These are phyloP conservation scores for Sebastes cheni DNA, from an alignment of 2,797 vertebrate genomes.

Conservation along the genomic window DNA sequence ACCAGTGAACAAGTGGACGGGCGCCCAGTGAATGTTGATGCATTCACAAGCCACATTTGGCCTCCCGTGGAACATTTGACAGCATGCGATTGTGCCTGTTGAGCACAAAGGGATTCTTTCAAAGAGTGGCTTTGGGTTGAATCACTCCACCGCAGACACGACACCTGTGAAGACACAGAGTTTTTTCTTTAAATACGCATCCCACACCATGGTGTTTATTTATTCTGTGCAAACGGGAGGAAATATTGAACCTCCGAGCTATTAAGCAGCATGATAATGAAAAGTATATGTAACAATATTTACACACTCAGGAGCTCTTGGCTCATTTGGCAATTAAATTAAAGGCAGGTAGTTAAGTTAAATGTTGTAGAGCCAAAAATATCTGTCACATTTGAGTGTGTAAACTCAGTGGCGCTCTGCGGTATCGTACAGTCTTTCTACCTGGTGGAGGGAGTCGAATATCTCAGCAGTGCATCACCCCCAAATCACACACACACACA, in stretches of 20 bases:
- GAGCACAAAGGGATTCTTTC: slow-evolving; percentile 47
- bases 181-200: slow-evolving; percentile 1
- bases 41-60: slow-evolving; percentile 47
- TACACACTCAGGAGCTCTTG: slow-evolving; percentile 47
- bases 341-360: slow-evolving; percentile 71
- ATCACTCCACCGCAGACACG: slow-evolving; percentile 33
- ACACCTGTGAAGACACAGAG: slow-evolving; percentile 8
- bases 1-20: slow-evolving; percentile 51
- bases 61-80: slow-evolving; percentile 63
- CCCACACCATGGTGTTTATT: slow-evolving; percentile 7
- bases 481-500: background rate
- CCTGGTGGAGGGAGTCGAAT: slow-evolving; percentile 62
- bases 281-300: slow-evolving; percentile 56
- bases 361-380: slow-evolving; percentile 73
- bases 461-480: slow-evolving; percentile 40
- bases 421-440: slow-evolving; percentile 51
- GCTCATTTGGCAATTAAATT: slow-evolving; percentile 63
- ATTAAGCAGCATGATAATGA: slow-evolving; percentile 43
- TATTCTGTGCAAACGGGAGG: slow-evolving; percentile 8
- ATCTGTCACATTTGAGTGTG: slow-evolving; percentile 54
- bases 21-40: slow-evolving; percentile 47
- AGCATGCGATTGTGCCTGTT: slow-evolving; percentile 32
- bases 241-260: slow-evolving; percentile 1
- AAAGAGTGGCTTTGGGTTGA: slow-evolving; percentile 27
- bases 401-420: slow-evolving; percentile 52